A percentile compares a stretch with the other conserved stretches of the same genome.
phyloP scores from a whole-genome alignment of 1,140 invertebrate genomes.

The Lepeophtheirus salmonis region DNA sequence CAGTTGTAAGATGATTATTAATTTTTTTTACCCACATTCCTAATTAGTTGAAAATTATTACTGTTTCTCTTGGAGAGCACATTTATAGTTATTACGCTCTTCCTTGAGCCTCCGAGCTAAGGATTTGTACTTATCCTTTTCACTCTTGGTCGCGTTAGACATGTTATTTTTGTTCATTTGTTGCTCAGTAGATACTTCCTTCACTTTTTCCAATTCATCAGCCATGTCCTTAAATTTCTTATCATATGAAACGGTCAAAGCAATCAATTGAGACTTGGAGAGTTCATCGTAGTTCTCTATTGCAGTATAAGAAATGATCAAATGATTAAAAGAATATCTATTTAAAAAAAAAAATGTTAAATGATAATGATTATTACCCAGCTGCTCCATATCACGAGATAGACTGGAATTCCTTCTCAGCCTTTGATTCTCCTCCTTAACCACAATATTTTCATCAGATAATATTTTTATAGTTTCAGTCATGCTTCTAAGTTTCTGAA shows the following conservation, averaged over 20 bases:
- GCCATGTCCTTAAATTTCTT: neutral
- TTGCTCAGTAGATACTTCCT: too few species aligned
- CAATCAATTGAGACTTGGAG: neutral
- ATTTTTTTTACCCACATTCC: too few species aligned
- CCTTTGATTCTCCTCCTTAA: neutral
- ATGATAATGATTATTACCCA: too few species aligned
- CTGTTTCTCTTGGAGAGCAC: neutral
- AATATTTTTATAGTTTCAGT: slow-evolving; percentile 11
- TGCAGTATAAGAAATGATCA: too few species aligned
- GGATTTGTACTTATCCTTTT: slow-evolving; percentile 14
- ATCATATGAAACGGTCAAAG: neutral
- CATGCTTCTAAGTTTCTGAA: slow-evolving; percentile 8
- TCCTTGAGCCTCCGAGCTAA: slow-evolving; percentile 10
- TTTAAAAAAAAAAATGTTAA: too few species aligned
- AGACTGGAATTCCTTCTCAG: too few species aligned
- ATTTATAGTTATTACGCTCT: slow-evolving; percentile 5
- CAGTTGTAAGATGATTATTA: too few species aligned
- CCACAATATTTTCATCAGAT: neutral
- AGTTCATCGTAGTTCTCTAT: slow-evolving; percentile 1
- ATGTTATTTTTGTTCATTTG: too few species aligned
- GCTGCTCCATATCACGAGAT: too few species aligned
- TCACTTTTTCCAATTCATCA: neutral
- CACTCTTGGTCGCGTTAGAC: too few species aligned
- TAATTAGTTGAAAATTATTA: too few species aligned
- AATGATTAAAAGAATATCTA: too few species aligned